phyloP scores from a whole-genome alignment of 92 coral and sea anemone genomes.

The Palythoa heliodiscus region DNA sequence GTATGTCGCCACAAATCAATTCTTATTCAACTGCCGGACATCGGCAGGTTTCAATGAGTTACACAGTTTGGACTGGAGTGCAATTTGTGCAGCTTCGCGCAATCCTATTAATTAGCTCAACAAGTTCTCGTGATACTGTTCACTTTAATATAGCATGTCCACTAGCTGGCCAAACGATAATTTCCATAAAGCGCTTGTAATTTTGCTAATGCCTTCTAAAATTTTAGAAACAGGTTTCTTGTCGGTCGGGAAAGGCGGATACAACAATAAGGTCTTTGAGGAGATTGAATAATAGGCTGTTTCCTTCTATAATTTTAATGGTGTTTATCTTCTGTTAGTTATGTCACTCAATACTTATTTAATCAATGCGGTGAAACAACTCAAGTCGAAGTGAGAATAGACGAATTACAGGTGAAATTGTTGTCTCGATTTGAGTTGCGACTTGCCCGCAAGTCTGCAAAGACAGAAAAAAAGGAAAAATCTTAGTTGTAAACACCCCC shows the following conservation, averaged over 20 bases:
- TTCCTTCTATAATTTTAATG: not conserved
- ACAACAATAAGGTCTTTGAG: not conserved
- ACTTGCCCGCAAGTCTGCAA: not conserved
- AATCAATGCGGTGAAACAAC: not conserved
- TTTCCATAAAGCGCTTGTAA: not conserved
- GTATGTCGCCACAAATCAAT: not conserved
- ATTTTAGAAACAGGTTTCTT: not conserved
- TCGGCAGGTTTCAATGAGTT: slow-evolving; percentile 11
- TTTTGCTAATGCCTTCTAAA: not conserved
- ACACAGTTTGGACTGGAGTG: not conserved
- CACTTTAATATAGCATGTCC: not conserved
- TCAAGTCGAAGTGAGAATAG: slow-evolving; percentile 7
- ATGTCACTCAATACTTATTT: slow-evolving; percentile 20
- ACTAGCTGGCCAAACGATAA: not conserved
- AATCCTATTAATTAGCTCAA: not conserved
- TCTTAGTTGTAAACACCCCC: not conserved
- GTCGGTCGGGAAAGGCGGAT: not conserved
- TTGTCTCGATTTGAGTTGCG: slow-evolving; percentile 1
- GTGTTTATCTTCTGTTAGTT: slow-evolving; percentile 1
- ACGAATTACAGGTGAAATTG: not conserved
- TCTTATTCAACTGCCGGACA: not conserved
- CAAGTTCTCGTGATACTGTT: not conserved
- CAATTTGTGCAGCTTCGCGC: not conserved
- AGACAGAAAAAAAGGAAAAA: not conserved
- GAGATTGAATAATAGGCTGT: not conserved